Conservation (phyloP, 2,797 vertebrate species). For the Pempheris klunzingeri region DNA sequence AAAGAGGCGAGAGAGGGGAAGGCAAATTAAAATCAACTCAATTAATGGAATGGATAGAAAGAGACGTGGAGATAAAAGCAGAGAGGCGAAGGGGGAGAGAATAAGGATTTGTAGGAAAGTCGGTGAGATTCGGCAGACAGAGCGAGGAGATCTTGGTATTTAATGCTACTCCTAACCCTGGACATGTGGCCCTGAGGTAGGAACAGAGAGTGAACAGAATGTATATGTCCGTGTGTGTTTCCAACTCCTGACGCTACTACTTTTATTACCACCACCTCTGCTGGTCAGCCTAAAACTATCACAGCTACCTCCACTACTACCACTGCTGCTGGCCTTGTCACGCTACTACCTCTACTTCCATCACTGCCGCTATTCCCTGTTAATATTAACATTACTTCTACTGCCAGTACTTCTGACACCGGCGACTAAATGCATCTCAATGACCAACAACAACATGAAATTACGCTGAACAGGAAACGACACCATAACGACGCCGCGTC, state of each 20-base stretch:
- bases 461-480: background rate
- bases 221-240: slow-evolving; percentile 5
- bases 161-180: slow-evolving; percentile 57
- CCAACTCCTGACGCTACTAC: background rate
- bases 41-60: slow-evolving; percentile 41
- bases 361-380: background rate
- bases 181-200: slow-evolving; percentile 60
- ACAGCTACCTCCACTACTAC: background rate
- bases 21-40: slow-evolving; percentile 21
- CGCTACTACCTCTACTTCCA: background rate
- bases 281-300: background rate
- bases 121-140: slow-evolving; percentile 35
- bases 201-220: slow-evolving; percentile 45
- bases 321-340: no score
- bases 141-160: slow-evolving; percentile 62
- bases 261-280: background rate
- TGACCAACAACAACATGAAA: background rate
- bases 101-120: slow-evolving; percentile 14
- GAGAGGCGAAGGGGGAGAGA: background rate
- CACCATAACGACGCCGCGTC: background rate
- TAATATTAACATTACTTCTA: background rate
- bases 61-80: slow-evolving; percentile 22
- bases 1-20: background rate
- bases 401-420: background rate
- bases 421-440: background rate